phyloP scores from a whole-genome alignment of 2,888 invertebrate genomes.

The Pharmacophagus antenor region DNA sequence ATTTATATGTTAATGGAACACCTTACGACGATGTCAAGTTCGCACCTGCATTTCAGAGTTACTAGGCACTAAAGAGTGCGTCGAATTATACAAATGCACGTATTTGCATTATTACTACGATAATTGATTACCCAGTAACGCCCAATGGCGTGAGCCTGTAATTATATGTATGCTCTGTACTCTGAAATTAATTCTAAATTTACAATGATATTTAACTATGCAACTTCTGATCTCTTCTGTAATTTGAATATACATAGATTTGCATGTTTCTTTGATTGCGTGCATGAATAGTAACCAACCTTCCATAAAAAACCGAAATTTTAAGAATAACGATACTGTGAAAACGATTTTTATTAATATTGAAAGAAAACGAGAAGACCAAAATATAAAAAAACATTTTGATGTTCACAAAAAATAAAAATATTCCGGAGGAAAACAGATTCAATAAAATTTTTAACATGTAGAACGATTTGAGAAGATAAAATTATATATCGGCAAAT shows the following conservation, averaged over 20 bases:
- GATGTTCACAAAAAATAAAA: too few species aligned
- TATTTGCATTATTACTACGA: slow-evolving; percentile 24
- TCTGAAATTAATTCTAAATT: background rate
- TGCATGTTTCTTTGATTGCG: background rate
- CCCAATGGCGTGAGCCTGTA: slow-evolving; percentile 9
- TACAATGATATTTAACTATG: background rate
- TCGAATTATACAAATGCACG: slow-evolving; percentile 22
- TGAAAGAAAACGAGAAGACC: too few species aligned
- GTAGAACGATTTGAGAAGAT: too few species aligned
- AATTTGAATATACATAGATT: background rate
- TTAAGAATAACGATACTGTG: too few species aligned
- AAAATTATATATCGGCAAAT: too few species aligned
- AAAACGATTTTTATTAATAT: too few species aligned
- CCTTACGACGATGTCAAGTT: background rate
- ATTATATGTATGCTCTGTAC: background rate
- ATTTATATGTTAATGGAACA: slow-evolving; percentile 18
- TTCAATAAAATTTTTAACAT: too few species aligned
- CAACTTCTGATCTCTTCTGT: background rate
- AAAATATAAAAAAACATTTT: too few species aligned
- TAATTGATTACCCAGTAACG: slow-evolving; percentile 13
- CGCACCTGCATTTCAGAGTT: slow-evolving; percentile 23
- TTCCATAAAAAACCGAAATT: background rate
- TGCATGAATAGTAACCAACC: background rate
- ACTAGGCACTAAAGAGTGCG: slow-evolving; percentile 14
- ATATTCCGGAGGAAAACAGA: too few species aligned